These are phyloP conservation scores for Empis livida DNA, from an alignment of 2,888 invertebrate species.

Conservation along the genomic window DNA sequence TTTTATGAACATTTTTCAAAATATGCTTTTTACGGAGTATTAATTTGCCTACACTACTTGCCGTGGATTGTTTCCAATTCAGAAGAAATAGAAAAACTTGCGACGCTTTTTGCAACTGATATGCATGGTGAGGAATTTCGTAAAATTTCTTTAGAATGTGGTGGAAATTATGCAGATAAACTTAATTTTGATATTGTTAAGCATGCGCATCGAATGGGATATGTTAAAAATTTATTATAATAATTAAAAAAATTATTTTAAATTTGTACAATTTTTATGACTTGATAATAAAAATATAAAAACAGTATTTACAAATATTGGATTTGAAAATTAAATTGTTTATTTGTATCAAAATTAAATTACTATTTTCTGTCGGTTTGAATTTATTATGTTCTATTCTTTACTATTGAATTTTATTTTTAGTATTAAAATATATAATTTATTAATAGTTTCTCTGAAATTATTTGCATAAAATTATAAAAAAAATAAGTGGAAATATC, in stretches of 20 bases:
- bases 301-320: too few species aligned
- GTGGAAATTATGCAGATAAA: constrained; percentile 25
- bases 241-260: neutral
- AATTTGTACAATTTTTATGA: too few species aligned
- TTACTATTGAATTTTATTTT: too few species aligned
- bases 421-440: too few species aligned
- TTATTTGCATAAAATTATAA: too few species aligned
- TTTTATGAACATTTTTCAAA: constrained; percentile 28
- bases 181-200: constrained; percentile 22
- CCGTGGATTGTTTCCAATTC: constrained; percentile 27
- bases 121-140: constrained; percentile 24
- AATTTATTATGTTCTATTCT: too few species aligned
- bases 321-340: too few species aligned
- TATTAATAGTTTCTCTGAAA: too few species aligned
- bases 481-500: too few species aligned
- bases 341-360: too few species aligned
- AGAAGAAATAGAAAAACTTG: constrained; percentile 21
- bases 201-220: constrained; percentile 29
- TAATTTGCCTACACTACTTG: constrained; percentile 29
- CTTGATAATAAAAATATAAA: too few species aligned
- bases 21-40: constrained; percentile 29
- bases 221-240: constrained; percentile 21
- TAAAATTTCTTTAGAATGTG: constrained; percentile 21
- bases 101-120: constrained; percentile 25
- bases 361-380: too few species aligned